Evolutionary conservation across 1,140 invertebrate genomes (phyloP), one percentile per base, ranked within the genome.

Genomic region (Atta texana): DNA sequence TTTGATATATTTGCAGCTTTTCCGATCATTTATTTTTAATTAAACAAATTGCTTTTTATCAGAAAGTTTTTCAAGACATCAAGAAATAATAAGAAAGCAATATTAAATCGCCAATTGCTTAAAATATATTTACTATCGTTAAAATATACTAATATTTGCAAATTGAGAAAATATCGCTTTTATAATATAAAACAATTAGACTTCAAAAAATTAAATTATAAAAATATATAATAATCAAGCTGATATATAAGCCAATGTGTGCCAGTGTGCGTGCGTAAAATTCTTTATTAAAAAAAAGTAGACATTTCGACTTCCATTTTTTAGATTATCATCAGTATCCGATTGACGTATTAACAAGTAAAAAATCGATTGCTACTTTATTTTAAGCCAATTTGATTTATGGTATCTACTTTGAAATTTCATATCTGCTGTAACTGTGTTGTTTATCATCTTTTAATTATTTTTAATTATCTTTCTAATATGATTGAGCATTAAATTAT

Each of bases 31-130:
- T 80, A 53, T 80, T 31, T 80, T 51, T 2, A 8, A 14, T 53
- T 57, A 53, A 49, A 3, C n/a, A 0, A n/a, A 51, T 51, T 21
- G 21, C 44, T 34, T 80, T 21, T 66, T 34, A 21, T 51, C 31
- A 31, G 12, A 34, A 51, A 28, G 18, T 53, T 3, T 66, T 64
- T 66, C 2, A 12, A 78, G 2, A 78, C 14, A 16, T 14, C 3
- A 34, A 51, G 1, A 66, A 10, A 31, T 59, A 34, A 49, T 49
- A 28, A 77, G 0, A 34, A 64, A n/a, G 59, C 24, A 64, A 63
- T 12, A 18, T 77, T 77, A 63, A 63, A 64, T 78, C 16, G 8
- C 57, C 21, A 75, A 24, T 55, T 75, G 21, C 2, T 77, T 28
- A 14, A 77, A 28, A 49, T 61, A 12, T 5, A 28, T 16, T 63